Evolutionary conservation across 2,797 vertebrate genomes (phyloP).

Genomic region (Spinus pinus): DNA sequence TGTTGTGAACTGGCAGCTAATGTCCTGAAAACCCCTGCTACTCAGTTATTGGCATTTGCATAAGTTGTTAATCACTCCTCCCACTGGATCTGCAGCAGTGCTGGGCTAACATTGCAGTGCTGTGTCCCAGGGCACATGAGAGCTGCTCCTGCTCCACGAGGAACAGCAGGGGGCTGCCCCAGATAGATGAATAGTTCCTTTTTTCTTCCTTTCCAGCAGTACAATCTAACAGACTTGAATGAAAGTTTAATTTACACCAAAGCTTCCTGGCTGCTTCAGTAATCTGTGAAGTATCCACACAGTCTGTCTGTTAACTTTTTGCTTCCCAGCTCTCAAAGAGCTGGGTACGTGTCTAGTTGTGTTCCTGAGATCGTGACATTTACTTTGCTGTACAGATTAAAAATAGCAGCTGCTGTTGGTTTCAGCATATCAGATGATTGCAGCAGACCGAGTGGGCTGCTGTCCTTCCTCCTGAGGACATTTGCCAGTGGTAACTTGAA

Average conservation of each 20-base stretch:
- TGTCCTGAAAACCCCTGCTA: not conserved
- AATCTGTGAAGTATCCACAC: not conserved
- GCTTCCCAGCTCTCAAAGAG: not conserved
- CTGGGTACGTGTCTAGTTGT: not conserved
- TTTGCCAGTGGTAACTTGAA: not conserved
- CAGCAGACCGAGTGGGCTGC: not conserved
- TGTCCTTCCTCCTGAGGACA: not conserved
- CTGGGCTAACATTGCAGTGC: not conserved
- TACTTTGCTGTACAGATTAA: not conserved
- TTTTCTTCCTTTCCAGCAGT: not conserved
- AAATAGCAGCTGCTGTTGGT: conserved; percentile 52
- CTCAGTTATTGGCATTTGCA: not conserved
- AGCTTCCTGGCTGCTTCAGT: not conserved
- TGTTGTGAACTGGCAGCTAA: not conserved
- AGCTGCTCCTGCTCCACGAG: not conserved
- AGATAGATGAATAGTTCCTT: conserved; percentile 16
- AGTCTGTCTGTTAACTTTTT: not conserved
- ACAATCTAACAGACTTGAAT: not conserved
- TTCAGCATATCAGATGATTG: not conserved
- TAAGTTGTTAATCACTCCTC: not conserved
- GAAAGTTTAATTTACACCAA: not conserved
- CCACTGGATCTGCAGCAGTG: fast-evolving
- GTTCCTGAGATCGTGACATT: not conserved
- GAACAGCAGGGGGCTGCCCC: not conserved
- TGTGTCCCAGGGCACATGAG: not conserved